These are phyloP conservation scores for Ceratosolen solmsi DNA, from an alignment of 1,140 invertebrate species.

Conservation along the genomic window DNA sequence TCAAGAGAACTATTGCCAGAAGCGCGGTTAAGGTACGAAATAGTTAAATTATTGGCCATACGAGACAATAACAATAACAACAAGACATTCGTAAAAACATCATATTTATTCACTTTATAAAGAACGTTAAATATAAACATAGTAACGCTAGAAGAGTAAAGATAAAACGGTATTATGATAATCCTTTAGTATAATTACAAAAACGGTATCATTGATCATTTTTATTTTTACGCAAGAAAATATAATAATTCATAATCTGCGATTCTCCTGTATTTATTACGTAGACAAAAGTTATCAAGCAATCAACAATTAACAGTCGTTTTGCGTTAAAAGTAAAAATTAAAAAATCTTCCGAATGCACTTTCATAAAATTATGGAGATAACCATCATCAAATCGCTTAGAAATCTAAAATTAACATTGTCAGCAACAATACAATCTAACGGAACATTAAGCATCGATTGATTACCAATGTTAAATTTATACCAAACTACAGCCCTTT, in stretches of 20 bases:
- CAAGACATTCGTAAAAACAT: slow-evolving; percentile 29
- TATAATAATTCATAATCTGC: slow-evolving; percentile 27
- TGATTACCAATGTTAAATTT: too few relatives aligned
- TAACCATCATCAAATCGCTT: too few relatives aligned
- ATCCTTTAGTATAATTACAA: slow-evolving; percentile 32
- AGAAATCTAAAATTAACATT: too few relatives aligned
- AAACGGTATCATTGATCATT: slow-evolving; percentile 33
- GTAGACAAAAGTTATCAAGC: slow-evolving; percentile 1
- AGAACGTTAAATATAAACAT: slow-evolving; percentile 34
- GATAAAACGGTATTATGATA: slow-evolving; percentile 16
- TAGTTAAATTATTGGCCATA: too few relatives aligned
- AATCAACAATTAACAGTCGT: slow-evolving; percentile 43
- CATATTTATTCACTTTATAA: slow-evolving; percentile 36
- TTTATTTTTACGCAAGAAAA: slow-evolving; percentile 16
- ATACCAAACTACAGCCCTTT: too few relatives aligned
- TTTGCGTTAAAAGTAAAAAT: slow-evolving; percentile 25
- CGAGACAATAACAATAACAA: too few relatives aligned
- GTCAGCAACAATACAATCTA: too few relatives aligned
- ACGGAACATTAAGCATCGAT: too few relatives aligned
- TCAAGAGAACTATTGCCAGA: too few relatives aligned
- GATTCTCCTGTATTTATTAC: not conserved
- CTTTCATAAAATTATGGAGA: too few relatives aligned
- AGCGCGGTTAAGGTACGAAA: too few relatives aligned
- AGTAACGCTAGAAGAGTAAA: slow-evolving; percentile 38
- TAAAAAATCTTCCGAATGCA: too few relatives aligned